These are phyloP conservation scores for Seriola dumerili DNA, from an alignment of 2,113 vertebrate genomes.

Conservation along the genomic window DNA sequence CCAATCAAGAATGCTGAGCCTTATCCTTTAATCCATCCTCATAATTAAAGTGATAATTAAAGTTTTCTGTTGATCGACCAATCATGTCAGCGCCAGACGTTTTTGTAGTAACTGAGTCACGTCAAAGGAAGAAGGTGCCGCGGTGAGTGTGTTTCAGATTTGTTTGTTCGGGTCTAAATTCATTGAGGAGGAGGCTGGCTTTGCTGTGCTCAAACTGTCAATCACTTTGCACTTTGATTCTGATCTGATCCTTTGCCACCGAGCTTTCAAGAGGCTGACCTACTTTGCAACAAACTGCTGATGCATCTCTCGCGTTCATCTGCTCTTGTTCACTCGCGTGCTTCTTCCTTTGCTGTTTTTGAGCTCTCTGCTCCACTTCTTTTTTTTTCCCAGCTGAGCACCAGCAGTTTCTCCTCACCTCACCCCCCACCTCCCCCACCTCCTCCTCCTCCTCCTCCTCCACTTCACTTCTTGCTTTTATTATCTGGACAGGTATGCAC, in stretches of 20 bases:
- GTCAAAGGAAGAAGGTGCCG: not conserved
- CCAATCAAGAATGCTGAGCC: not conserved
- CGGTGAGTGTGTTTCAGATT: not conserved
- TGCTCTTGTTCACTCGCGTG: constrained; percentile 40
- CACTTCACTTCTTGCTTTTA: constrained; percentile 57
- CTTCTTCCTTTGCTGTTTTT: constrained; percentile 30
- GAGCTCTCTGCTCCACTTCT: constrained; percentile 34
- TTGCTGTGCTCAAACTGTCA: constrained; percentile 66
- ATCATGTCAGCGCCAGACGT: not conserved
- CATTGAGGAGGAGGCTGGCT: not conserved
- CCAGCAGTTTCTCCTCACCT: constrained; percentile 40
- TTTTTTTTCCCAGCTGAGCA: constrained; percentile 36
- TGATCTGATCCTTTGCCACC: constrained; percentile 48
- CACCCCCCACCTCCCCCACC: no score
- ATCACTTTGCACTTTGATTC: constrained; percentile 61
- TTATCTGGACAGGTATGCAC: constrained; percentile 81
- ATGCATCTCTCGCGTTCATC: constrained; percentile 58
- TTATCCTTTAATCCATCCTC: not conserved
- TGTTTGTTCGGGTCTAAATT: not conserved
- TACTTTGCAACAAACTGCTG: constrained; percentile 71
- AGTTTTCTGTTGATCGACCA: not conserved
- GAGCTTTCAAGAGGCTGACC: constrained; percentile 65
- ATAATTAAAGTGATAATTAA: not conserved
- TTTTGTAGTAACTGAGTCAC: not conserved
- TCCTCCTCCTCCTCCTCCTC: not conserved